Evolutionary conservation across 2,113 vertebrate genomes (phyloP), one percentile per base, ranked within the genome.

Genomic region (Semnornis frantzii): DNA sequence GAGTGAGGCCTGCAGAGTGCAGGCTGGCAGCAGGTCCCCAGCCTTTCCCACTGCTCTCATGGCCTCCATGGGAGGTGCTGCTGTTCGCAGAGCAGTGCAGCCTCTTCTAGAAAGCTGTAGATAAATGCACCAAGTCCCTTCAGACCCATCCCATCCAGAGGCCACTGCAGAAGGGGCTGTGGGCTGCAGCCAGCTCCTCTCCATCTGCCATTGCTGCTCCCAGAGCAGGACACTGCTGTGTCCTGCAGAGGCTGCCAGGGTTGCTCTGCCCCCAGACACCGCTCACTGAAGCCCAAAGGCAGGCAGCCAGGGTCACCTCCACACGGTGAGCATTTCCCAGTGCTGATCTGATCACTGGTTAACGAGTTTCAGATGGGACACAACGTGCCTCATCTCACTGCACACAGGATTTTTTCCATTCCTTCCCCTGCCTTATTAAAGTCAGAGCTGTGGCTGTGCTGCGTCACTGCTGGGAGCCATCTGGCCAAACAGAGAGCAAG

Each of bases 401-500:
- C 89, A 97, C 97, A 96, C 69, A 96, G 76, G 92, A 78, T 96
- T 97, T 96, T 93, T 90, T 54, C 92, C 82, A 92, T 93, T 92
- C 80, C 58, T 87, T 88, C 85, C 69, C 72, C 90, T 30, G 37
- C 91, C 94, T 97, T 98, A 97, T 96, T 97, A 95, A 94, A 97
- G 97, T 96, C 97, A 97, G 91, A 96, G 91, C 82, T 96, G 90
- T 96, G 96, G 86, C 97, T 97, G 97, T 97, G 97, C 96, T 97
- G 63, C 97, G 95, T 95, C 95, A 95, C 96, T 97, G 93, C 96
- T 97, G 96, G 97, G 96, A 97, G 96, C 98, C 98, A 99, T 98
- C 98, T 99, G 98, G 97, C 98, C 96, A 99, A 98, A 98, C 98
- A 98, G 63, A 97, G 77, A 91, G 93, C 91, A 77, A 94, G 95